Base-by-base conservation (phyloP, 2,888 invertebrate genomes). In the Agrilus biguttatus region DNA sequence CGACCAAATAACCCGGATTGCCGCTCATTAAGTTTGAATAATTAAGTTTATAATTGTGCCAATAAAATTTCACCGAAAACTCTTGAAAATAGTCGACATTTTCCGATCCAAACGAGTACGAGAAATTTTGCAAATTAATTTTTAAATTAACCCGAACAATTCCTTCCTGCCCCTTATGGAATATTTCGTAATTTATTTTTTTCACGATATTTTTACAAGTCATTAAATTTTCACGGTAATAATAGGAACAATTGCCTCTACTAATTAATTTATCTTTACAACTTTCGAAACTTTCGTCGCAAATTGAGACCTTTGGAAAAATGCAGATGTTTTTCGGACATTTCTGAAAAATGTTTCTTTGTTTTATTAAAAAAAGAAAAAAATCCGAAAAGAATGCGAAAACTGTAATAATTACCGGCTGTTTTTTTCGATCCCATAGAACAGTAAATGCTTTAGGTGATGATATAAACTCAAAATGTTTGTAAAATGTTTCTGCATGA, bases 1-100 rank as follows among this genome's bases (percentile, higher is more conserved):
- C 78, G 4, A 66, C 52, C 6, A 76, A 56, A 55, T 89, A 89
- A 3, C 88, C 88, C 1, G 85, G 85, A 61, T 79, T 82, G 3
- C 88, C 88, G 65, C 87, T 87, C 13, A 71, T 52, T 35, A 52
- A 46, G 41, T 51, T 44, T 1, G 60, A 55, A 42, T 54, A 56
- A 45, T 62, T 61, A 17, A 49, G 49, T 5, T 52, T 56, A 23
- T 55, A 51, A 42, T 63, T 58, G 13, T 43, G 43, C 65, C 66
- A 66, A 36, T 54, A 46, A 47, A 60, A 65, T 33, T 55, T 57
- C 12, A 62, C 58, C 40, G 54, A 50, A 45, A 60, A 61, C 8
- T 54, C 50, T 51, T 65, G 65, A 19, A 44, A 14, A 34, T 55
- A 55, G 41, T 52, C 49, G 34, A 43, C 21, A 40, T 43, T 43